Base-by-base conservation (phyloP, 2,888 invertebrate species). In the Steinernema hermaphroditum region DNA sequence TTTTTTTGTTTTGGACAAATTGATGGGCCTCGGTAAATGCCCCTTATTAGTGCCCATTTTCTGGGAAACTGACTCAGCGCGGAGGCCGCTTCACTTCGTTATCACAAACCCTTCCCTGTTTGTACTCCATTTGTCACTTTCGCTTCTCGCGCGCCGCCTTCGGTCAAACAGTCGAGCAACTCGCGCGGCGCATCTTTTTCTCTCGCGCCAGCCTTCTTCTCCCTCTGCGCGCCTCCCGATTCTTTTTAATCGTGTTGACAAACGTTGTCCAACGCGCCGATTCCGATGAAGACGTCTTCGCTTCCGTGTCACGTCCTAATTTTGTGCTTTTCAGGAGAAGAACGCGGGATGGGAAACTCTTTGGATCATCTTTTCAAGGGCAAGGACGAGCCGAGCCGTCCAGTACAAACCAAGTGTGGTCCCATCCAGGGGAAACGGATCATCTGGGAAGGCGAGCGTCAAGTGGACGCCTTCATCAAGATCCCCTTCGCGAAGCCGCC, bases 401-500 rank as follows among this genome's bases (percentile, higher is more conserved):
- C 76, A 46, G 69, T 82, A 1, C 29, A 74, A 1, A 81, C 78
- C 16, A 75, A 54, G 12, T 78, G 75, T 73, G 82, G 82, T 27
- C 75, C 77, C 1, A 76, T 82, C 27, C 74, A 76, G 37, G 82
- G 82, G 2, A 50, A 77, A 37, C 50, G 79, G n/a, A 57, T 81
- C 41, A 75, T 80, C 71, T 74, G 75, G 27, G 76, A 79, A 54
- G 79, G 78, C 24, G 78, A 77, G 9, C 74, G 75, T 49, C 75
- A 75, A 49, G 80, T 80, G 6, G 74, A 71, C 57, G 75, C 72
- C 29, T 83, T 77, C 68, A 76, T 80, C 1, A 81, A 81, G 43
- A 81, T 83, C 19, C 83, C 82, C 1, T 83, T 80, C 70, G 83
- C 82, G 22, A 78, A 79, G 50, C 77, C 83, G 16, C 83, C 83